Conservation (phyloP, 2,113 vertebrate genomes). For the Pyrgilauda ruficollis region DNA sequence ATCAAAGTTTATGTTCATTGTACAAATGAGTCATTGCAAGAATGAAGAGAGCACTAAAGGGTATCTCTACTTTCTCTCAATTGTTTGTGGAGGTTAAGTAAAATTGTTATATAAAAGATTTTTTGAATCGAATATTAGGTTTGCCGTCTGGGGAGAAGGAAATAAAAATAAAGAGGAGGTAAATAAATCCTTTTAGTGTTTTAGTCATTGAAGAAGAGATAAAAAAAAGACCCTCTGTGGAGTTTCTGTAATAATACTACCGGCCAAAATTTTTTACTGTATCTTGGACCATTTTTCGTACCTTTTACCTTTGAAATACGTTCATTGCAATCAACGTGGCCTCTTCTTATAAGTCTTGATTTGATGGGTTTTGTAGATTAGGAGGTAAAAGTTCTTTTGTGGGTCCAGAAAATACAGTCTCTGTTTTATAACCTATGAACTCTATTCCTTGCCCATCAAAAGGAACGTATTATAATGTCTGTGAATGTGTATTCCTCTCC, state of each 20-base stretch:
- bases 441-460: background rate
- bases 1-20: slow-evolving; percentile 14
- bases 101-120: background rate
- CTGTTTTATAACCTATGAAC: background rate
- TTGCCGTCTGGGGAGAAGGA: background rate
- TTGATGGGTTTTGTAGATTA: background rate
- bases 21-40: background rate
- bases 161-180: background rate
- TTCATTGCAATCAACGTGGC: background rate
- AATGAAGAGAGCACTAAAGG: background rate
- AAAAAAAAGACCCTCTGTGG: background rate
- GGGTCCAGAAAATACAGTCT: background rate
- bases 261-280: background rate
- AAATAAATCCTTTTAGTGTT: background rate
- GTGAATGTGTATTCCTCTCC: background rate
- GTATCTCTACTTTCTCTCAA: background rate
- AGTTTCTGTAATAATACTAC: background rate
- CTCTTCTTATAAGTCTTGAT: background rate
- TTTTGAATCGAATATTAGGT: background rate
- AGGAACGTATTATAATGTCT: background rate
- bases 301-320: background rate
- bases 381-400: background rate
- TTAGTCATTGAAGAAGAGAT: background rate
- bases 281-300: background rate
- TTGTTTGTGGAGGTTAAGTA: background rate